Conservation (phyloP, 2,797 vertebrate genomes). For the Hypotaenidia philippensis region DNA sequence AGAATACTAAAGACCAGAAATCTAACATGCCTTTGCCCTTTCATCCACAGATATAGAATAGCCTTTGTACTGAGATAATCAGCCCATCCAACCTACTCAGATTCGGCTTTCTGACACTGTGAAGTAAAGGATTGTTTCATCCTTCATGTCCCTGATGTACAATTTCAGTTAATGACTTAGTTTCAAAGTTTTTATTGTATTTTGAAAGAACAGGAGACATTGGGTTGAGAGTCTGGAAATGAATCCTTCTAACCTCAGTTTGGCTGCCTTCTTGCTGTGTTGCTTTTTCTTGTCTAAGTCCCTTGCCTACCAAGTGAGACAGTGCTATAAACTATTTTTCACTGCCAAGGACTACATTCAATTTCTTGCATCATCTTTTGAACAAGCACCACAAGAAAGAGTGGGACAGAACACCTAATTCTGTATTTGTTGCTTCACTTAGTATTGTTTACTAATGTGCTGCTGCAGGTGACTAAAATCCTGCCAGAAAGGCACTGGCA, state of each 20-base stretch:
- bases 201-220: background rate
- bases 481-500: background rate
- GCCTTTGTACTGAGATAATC: background rate
- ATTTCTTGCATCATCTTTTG: background rate
- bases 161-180: constrained; percentile 3
- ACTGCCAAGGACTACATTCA: background rate
- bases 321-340: background rate
- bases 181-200: constrained; percentile 2
- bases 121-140: background rate
- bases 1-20: background rate
- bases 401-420: background rate
- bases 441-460: background rate
- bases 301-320: background rate
- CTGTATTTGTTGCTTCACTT: background rate
- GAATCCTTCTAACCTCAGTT: background rate
- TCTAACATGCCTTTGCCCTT: background rate
- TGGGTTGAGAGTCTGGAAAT: background rate
- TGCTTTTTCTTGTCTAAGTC: background rate
- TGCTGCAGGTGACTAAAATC: background rate
- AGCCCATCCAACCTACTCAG: background rate
- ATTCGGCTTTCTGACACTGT: background rate
- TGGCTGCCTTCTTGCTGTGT: background rate
- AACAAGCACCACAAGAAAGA: background rate
- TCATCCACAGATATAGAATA: background rate
- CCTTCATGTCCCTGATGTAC: background rate